phyloP scores from a whole-genome alignment of 2,113 vertebrate genomes.

The Anas platyrhynchos region DNA sequence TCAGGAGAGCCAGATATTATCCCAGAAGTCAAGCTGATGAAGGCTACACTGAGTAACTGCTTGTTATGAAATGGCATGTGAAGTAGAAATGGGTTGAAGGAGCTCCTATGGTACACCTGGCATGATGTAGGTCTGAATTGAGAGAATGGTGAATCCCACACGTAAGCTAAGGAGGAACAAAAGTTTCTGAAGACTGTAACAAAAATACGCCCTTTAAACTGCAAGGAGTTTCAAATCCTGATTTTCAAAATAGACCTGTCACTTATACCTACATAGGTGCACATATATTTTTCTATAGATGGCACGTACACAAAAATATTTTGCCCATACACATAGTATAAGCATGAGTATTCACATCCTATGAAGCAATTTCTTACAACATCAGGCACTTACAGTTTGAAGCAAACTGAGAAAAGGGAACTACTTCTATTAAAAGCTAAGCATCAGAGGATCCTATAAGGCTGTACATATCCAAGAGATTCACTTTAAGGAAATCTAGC shows the following conservation, averaged over 20 bases:
- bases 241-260: background rate
- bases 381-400: background rate
- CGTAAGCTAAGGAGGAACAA: background rate
- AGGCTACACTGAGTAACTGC: background rate
- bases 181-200: background rate
- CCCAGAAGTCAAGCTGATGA: background rate
- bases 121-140: background rate
- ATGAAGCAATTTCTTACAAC: background rate
- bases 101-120: background rate
- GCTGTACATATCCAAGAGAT: background rate
- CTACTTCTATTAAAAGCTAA: background rate
- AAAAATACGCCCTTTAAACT: background rate
- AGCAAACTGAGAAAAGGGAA: background rate
- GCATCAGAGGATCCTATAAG: background rate
- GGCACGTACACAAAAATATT: background rate
- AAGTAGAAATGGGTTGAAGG: background rate
- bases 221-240: background rate
- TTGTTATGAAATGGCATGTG: background rate
- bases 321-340: background rate
- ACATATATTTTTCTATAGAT: background rate
- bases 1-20: background rate
- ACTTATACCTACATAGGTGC: background rate
- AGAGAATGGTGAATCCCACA: background rate
- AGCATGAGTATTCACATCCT: background rate
- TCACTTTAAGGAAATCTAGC: background rate